phyloP scores from a whole-genome alignment of 2,888 invertebrate species.

The Gymnocheta viridis region DNA sequence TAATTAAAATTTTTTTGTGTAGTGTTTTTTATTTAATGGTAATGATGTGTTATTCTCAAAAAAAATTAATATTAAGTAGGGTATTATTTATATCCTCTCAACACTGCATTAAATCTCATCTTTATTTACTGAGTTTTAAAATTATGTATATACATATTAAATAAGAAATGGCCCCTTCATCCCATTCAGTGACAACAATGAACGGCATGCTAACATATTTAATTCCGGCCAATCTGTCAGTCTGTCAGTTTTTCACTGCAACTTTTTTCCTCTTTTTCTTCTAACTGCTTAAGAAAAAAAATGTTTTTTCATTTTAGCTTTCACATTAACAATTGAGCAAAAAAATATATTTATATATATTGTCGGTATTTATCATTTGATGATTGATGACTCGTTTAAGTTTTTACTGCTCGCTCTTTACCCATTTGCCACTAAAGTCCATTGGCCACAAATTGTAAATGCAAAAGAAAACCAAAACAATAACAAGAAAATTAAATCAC shows the following conservation, averaged over 20 bases:
- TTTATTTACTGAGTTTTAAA: conserved; percentile 34
- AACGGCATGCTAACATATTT: conserved; percentile 70
- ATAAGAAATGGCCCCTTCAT: conserved; percentile 36
- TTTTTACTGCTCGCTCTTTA: conserved; percentile 35
- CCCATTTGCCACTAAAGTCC: background rate
- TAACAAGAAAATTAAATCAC: conserved; percentile 47
- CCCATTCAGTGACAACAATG: conserved; percentile 29
- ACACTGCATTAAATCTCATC: background rate
- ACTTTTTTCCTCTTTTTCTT: conserved; percentile 22
- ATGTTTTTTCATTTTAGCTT: conserved; percentile 31
- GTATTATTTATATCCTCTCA: background rate
- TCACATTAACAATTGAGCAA: background rate
- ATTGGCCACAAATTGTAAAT: conserved; percentile 8
- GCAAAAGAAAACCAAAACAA: conserved; percentile 9
- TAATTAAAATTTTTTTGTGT: too few species aligned
- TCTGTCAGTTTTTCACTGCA: conserved; percentile 74
- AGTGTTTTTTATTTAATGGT: too few species aligned
- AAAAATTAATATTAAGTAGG: background rate
- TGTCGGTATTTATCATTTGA: conserved; percentile 78
- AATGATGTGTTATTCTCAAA: too few species aligned
- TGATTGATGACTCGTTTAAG: conserved; percentile 78
- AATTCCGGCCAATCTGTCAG: conserved; percentile 79
- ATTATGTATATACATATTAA: background rate
- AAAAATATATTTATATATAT: conserved; percentile 70
- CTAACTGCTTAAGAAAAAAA: conserved; percentile 50